Conservation (phyloP, 92 coral and sea anemone species). For the Plumapathes pennacea region DNA sequence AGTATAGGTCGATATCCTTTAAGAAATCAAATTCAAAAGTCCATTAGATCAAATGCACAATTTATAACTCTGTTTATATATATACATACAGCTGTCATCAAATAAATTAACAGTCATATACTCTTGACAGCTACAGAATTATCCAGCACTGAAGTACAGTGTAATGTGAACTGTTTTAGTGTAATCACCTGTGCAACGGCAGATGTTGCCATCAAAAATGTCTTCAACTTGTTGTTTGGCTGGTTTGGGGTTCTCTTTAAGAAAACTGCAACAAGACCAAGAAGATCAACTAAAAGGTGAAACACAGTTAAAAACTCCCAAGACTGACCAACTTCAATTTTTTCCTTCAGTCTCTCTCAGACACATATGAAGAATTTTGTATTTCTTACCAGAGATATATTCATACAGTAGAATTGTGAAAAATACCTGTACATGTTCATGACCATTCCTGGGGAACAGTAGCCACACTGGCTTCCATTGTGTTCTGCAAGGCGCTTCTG, state of each 20-base stretch:
- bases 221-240: constrained; percentile 82
- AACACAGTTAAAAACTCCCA: neutral
- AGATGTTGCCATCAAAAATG: constrained; percentile 87
- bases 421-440: constrained; percentile 93
- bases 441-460: constrained; percentile 94
- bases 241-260: constrained; percentile 60
- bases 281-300: neutral
- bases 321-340: too few relatives aligned
- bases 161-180: neutral
- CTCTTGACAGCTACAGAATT: neutral
- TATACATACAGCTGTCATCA: neutral
- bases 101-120: neutral
- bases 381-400: too few relatives aligned
- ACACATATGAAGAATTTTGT: too few relatives aligned
- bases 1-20: constrained; percentile 91
- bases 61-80: neutral
- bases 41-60: too few relatives aligned
- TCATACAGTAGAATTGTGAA: too few relatives aligned
- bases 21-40: neutral
- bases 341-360: too few relatives aligned
- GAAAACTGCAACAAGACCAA: constrained; percentile 39
- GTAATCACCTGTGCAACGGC: constrained; percentile 86
- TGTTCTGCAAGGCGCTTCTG: constrained; percentile 90
- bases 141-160: neutral
- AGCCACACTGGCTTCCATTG: constrained; percentile 97